Conservation (phyloP, 2,888 invertebrate species). For the Hypena proboscidalis region DNA sequence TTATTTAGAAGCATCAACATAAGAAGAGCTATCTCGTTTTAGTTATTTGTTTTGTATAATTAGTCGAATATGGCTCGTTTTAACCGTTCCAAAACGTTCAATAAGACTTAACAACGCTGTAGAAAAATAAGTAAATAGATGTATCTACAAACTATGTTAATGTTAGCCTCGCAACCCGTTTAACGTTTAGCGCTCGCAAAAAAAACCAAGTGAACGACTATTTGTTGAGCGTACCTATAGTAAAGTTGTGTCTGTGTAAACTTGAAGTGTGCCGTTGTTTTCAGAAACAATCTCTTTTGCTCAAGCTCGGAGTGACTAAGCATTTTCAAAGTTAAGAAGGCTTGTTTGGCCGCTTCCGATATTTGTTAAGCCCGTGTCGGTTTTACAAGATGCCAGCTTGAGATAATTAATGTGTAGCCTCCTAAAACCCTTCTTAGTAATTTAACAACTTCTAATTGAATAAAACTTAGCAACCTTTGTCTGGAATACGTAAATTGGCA, state of each 20-base stretch:
- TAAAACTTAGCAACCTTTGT: constrained; percentile 46
- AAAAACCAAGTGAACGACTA: too few relatives aligned
- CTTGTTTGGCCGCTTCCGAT: constrained; percentile 73
- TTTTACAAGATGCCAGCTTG: constrained; percentile 69
- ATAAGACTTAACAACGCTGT: too few relatives aligned
- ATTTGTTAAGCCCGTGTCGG: constrained; percentile 78
- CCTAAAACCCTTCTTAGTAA: constrained; percentile 53
- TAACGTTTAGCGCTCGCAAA: too few relatives aligned
- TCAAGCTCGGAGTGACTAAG: constrained; percentile 65
- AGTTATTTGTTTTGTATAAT: too few relatives aligned
- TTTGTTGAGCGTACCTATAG: constrained; percentile 19
- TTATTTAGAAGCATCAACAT: too few relatives aligned
- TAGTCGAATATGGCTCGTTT: too few relatives aligned
- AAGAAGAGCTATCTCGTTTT: background rate
- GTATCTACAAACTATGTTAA: too few relatives aligned
- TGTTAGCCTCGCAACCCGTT: too few relatives aligned
- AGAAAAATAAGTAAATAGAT: too few relatives aligned
- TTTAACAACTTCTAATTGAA: constrained; percentile 69
- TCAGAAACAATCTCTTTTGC: constrained; percentile 70
- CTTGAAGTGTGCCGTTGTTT: constrained; percentile 51
- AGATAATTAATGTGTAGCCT: constrained; percentile 78
- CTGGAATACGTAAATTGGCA: constrained; percentile 18
- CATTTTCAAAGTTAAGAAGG: constrained; percentile 71
- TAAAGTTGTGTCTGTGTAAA: constrained; percentile 32
- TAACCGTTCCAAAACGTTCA: too few relatives aligned